Evolutionary conservation across 2,113 vertebrate species (phyloP), one percentile per base, ranked within the genome.

Genomic region (Dolichotis patagonum): DNA sequence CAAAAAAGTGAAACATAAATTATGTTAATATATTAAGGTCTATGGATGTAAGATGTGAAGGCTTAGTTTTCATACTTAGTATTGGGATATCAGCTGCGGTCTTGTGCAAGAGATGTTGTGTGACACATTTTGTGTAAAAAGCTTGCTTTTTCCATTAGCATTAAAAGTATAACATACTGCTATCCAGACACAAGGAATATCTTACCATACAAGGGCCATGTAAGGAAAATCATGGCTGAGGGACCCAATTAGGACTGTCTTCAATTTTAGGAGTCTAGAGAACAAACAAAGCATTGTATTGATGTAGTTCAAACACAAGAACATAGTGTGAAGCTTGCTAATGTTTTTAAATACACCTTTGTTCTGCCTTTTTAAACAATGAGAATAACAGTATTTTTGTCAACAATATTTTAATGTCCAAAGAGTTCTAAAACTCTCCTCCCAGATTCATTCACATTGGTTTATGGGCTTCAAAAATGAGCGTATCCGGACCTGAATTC

Each of bases 1-100:
- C n/a, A 4, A 85, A 80, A 83, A 95, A 81, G 67, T 90, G 16
- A 95, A 98, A 88, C 71, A 84, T 3, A 0, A 90, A 67, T 71
- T 60, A 1, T 81, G 65, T 96, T 96, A 97, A 90, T 58, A 85
- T n/a, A 26, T 77, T 80, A 98, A 16, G 81, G 13, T 93, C 92
- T 96, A 24, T 85, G 87, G 75, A 95, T 85, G 82, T 94, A 93
- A 88, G 41, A 67, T 78, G 2, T 9, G 38, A 97, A 77, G 78
- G 54, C 88, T 97, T 96, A 82, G 49, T 60, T 97, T 97, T 97
- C 63, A 52, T 85, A 91, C 88, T 84, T 1, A 67, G 0, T 77
- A 7, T 69, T 85, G 14, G 82, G 7, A 93, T 63, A 7, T 73
- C 58, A 77, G 9, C 22, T 92, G n/a, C 22, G 11, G 32, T 82